Base-by-base conservation (phyloP, 1,140 invertebrate species). In the Trichonephila clavata region DNA sequence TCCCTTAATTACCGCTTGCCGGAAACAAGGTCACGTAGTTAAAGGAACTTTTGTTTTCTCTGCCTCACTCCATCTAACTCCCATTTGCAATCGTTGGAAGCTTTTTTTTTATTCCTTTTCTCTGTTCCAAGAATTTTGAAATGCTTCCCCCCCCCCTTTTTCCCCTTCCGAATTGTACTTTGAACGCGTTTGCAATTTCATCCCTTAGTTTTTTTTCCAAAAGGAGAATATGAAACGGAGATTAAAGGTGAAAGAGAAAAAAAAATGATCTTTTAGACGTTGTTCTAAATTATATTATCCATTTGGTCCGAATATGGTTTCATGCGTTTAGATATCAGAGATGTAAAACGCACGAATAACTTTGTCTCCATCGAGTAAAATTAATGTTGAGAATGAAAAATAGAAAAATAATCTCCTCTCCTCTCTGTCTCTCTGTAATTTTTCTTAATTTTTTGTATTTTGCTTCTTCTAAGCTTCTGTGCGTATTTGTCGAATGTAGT, bases 1-100 rank as follows among this genome's bases (percentile, higher is more conserved):
- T 27, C 14, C 68, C 24, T 10, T 71, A 71, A 71, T 71, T 71
- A n/a, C 24, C 50, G 50, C 50, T 71, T 24, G 24, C 13, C 24
- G 65, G 65, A 71, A 71, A 71, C 65, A n/a, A 71, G 65, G n/a
- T 24, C 65, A 71, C 65, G 50, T 7, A 27, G 65, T 71, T 71
- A 71, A 71, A 71, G 24, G 65, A 32, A 71, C 65, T 71, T 71
- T 71, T 71, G 16, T 71, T 71, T 71, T 71, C 24, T 63, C 61
- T 16, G 50, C 16, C 0, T 63, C 6, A 18, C 5, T 63, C 61
- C 20, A 63, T 63, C 61, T 24, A 68, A 71, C 21, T 71, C 24
- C 24, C 65, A 71, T 71, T 71, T 71, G 24, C 0, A 24, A 39
- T 39, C 1, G 32, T 24, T 27, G 16, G 24, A 71, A 24, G 14